Conservation (phyloP, 2,113 vertebrate species). For the Leptosomus discolor region DNA sequence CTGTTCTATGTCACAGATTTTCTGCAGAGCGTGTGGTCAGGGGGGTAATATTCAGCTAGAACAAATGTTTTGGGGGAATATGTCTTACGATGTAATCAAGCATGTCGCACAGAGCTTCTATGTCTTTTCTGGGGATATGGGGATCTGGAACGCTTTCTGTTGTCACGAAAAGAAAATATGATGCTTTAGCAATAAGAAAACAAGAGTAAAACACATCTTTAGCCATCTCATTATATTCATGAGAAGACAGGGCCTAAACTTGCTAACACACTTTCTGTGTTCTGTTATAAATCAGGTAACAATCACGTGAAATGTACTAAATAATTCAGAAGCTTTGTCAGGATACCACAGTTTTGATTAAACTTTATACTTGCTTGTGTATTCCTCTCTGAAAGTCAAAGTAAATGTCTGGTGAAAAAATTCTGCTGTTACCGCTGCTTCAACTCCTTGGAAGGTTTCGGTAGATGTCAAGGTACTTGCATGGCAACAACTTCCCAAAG, state of each 20-base stretch:
- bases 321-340: neutral
- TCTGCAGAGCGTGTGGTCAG: neutral
- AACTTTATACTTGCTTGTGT: neutral
- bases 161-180: neutral
- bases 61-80: neutral
- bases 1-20: neutral
- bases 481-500: neutral
- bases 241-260: neutral
- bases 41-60: neutral
- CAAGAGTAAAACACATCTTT: neutral
- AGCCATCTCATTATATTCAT: fast-evolving
- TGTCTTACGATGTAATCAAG: neutral
- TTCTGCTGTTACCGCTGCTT: neutral
- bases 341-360: neutral
- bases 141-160: neutral
- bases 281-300: neutral
- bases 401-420: neutral
- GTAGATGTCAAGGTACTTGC: neutral
- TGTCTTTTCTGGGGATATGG: neutral
- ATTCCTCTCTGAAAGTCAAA: neutral
- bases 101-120: neutral
- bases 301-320: neutral
- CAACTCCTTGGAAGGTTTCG: fast-evolving
- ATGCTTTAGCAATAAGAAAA: neutral
- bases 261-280: neutral